These are phyloP conservation scores for Varanus salvator DNA, from an alignment of 2,113 vertebrate species.

Conservation along the genomic window DNA sequence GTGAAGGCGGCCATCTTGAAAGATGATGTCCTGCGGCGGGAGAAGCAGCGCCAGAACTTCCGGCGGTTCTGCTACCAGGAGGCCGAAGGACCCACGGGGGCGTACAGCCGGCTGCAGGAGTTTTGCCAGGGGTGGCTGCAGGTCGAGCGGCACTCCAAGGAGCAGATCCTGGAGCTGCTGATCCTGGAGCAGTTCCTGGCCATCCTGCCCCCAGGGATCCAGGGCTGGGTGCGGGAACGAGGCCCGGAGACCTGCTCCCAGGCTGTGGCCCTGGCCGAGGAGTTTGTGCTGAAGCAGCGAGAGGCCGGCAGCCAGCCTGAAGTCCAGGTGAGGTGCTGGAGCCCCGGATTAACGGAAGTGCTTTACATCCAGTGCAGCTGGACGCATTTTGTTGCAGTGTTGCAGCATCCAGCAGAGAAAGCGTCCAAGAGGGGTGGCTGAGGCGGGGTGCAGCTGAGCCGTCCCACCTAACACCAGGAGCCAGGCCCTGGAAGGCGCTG, in stretches of 20 bases:
- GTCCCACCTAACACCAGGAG: not conserved
- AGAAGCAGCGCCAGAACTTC: slow-evolving; percentile 10
- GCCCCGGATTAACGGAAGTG: not conserved
- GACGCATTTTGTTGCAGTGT: not conserved
- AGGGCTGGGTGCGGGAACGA: not conserved
- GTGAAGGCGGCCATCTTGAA: slow-evolving; percentile 25
- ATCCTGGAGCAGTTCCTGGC: slow-evolving; percentile 22
- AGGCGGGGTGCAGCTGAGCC: not conserved
- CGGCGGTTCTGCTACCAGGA: slow-evolving; percentile 21
- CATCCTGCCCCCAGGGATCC: slow-evolving; percentile 4
- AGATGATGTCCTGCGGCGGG: not conserved
- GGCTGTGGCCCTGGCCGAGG: slow-evolving; percentile 7
- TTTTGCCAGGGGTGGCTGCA: slow-evolving; percentile 21
- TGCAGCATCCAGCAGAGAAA: too few species aligned
- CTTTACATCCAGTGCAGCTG: too few species aligned
- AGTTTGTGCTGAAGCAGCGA: not conserved
- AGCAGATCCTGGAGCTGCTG: slow-evolving; percentile 22
- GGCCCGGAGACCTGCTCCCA: slow-evolving; percentile 6
- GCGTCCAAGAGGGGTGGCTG: too few species aligned
- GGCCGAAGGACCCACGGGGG: not conserved
- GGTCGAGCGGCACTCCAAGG: slow-evolving; percentile 2
- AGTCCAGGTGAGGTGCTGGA: not conserved
- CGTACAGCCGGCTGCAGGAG: not conserved
- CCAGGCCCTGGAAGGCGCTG: not conserved
- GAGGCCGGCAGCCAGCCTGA: not conserved